Evolutionary conservation across 2,113 vertebrate species (phyloP), one percentile per base, ranked within the genome.

Genomic region (Acanthochromis polyacanthus): DNA sequence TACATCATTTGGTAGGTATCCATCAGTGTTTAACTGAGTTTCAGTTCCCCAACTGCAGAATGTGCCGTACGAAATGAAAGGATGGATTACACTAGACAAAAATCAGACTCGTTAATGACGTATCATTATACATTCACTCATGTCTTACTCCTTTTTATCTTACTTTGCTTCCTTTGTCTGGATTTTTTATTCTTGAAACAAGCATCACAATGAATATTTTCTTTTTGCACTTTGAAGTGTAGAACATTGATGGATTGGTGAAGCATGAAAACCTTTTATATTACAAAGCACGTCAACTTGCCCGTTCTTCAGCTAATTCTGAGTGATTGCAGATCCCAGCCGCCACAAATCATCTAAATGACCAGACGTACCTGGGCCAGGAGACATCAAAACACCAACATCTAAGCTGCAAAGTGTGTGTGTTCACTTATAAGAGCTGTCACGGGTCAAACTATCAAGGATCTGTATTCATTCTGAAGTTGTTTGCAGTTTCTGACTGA

Each of bases 1-100:
- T 82, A 67, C 40, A 79, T 67, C 55, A 74, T 82, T 77, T 68
- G 36, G 57, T 72, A 73, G 25, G 65, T 40, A 80, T 80, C 55
- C 72, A 71, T 89, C 10, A 71, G 66, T 28, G 65, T 72, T 72
- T 75, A 78, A 78, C 66, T 53, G 52, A 75, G 66, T 70, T 71
- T 71, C 59, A 67, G 52, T 43, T 64, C 40, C 51, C 20, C 2
- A 23, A n/a, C 63, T 67, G 62, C 59, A 63, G 50, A 68, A 48
- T 58, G 53, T 75, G 25, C 4, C 38, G 19, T 28, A 9, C 45
- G 15, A 68, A 61, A 65, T 17, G 30, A 80, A n/a, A 82, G 23
- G 61, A 45, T 22, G 53, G 64, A 71, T 59, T 63, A 5, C 20
- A 52, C 66, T 55, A 25, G 40, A 70, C 43, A 53, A 58, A 64